Evolutionary conservation across 1,140 invertebrate species (phyloP).

Genomic region (Babylonia areolata): DNA sequence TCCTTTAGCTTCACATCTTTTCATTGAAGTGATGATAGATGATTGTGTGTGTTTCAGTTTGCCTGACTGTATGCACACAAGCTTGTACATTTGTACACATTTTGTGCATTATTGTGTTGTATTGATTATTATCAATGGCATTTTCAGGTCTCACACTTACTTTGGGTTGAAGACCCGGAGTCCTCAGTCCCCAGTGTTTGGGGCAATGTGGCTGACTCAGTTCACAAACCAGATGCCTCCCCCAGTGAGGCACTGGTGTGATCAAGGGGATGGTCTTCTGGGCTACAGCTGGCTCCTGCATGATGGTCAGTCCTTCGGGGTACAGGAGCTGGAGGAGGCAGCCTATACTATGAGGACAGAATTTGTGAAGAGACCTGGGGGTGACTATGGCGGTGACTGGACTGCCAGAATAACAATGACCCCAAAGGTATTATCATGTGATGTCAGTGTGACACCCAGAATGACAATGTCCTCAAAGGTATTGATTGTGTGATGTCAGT

Average conservation of each 20-base stretch:
- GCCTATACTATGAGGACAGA: conserved; percentile 87
- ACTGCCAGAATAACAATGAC: conserved; percentile 88
- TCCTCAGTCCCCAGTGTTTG: conserved; percentile 90
- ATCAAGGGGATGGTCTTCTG: conserved; percentile 89
- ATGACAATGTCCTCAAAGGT: too few species aligned
- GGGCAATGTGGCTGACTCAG: conserved; percentile 95
- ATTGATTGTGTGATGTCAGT: too few species aligned
- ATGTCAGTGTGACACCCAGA: too few species aligned
- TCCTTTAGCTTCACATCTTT: too few species aligned
- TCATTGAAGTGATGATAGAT: too few species aligned
- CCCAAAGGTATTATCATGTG: conserved; percentile 79
- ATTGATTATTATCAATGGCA: background rate
- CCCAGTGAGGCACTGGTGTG: conserved; percentile 90
- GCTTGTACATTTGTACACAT: background rate
- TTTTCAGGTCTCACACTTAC: conserved; percentile 84
- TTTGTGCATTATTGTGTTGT: background rate
- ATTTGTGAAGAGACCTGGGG: conserved; percentile 90
- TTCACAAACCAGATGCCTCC: conserved; percentile 66
- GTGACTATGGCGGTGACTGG: conserved; percentile 93
- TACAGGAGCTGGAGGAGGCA: conserved; percentile 91
- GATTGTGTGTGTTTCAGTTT: too few species aligned
- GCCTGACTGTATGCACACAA: background rate
- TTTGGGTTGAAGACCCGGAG: conserved; percentile 91
- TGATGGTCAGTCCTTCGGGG: conserved; percentile 93
- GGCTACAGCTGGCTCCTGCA: conserved; percentile 92